These are phyloP conservation scores for Thysanoteuthis rhombus DNA, from an alignment of 2,888 invertebrate species.

Conservation along the genomic window DNA sequence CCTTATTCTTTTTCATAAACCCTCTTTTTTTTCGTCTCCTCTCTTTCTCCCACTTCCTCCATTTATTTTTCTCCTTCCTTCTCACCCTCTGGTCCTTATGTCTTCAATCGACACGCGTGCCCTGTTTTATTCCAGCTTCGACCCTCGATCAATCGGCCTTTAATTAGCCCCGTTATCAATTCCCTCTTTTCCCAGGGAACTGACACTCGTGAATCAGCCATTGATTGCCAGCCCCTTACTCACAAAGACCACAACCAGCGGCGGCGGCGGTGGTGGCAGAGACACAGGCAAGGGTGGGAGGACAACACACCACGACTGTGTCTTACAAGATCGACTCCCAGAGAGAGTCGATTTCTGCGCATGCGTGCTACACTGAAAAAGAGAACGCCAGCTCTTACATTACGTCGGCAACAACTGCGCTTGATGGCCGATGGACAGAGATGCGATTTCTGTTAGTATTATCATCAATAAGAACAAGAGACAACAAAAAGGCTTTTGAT, in stretches of 20 bases:
- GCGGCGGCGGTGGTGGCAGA: neutral
- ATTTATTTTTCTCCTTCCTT: neutral
- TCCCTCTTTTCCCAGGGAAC: constrained; percentile 12
- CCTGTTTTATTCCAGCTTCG: neutral
- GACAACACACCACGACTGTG: neutral
- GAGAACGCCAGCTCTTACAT: neutral
- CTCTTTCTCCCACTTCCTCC: neutral
- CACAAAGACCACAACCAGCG: neutral
- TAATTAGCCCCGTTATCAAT: neutral
- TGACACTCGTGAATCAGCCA: neutral
- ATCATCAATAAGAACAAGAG: neutral
- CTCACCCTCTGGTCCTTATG: neutral
- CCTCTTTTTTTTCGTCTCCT: neutral
- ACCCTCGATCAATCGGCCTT: neutral
- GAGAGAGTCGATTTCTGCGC: neutral
- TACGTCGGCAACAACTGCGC: neutral
- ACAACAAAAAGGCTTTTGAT: neutral
- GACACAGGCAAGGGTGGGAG: too few relatives aligned
- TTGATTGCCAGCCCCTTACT: neutral
- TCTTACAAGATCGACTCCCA: neutral
- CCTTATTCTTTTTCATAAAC: too few relatives aligned
- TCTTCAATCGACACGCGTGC: constrained; percentile 12
- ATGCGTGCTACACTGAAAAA: neutral
- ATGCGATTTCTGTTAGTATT: neutral
- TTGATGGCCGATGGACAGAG: neutral